Conservation (phyloP, 2,113 vertebrate genomes). For the Sebastes fasciatus region DNA sequence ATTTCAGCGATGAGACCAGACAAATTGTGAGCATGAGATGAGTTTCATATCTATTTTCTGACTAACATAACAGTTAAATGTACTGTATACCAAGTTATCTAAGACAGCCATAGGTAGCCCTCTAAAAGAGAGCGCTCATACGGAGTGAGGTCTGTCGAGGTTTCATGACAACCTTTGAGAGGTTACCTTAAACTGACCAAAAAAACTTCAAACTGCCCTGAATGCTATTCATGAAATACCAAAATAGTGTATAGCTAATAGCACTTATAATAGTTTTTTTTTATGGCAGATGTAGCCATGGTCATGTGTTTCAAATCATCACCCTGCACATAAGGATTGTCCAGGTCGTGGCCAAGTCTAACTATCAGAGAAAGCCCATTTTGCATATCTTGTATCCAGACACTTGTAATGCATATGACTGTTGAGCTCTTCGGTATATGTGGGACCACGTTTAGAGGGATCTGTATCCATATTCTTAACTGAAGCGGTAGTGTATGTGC, state of each 20-base stretch:
- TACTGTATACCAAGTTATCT: constrained; percentile 80
- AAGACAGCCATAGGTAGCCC: constrained; percentile 82
- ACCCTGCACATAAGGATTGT: constrained; percentile 63
- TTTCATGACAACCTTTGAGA: constrained; percentile 72
- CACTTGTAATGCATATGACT: constrained; percentile 77
- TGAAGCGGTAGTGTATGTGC: constrained; percentile 65
- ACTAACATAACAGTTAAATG: constrained; percentile 78
- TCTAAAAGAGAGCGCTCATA: constrained; percentile 75
- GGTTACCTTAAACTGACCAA: constrained; percentile 80
- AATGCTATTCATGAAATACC: constrained; percentile 79
- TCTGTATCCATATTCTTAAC: constrained; percentile 63
- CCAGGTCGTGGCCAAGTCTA: constrained; percentile 59
- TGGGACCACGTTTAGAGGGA: constrained; percentile 67
- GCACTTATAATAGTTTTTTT: constrained; percentile 60
- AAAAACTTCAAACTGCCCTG: constrained; percentile 79
- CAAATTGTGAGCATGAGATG: constrained; percentile 82
- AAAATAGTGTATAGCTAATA: constrained; percentile 76
- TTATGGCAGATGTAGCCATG: constrained; percentile 68
- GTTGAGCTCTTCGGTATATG: constrained; percentile 72
- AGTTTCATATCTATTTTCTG: constrained; percentile 82
- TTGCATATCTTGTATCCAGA: constrained; percentile 74
- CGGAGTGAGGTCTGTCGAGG: constrained; percentile 73
- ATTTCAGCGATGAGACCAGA: constrained; percentile 69
- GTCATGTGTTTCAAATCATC: constrained; percentile 54
- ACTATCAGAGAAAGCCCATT: constrained; percentile 52